Percentiles rank a stretch among this genome's conserved stretches.
These are phyloP conservation scores for Phalanger gymnotis DNA, from an alignment of 2,797 vertebrate genomes.

Conservation along the genomic window DNA sequence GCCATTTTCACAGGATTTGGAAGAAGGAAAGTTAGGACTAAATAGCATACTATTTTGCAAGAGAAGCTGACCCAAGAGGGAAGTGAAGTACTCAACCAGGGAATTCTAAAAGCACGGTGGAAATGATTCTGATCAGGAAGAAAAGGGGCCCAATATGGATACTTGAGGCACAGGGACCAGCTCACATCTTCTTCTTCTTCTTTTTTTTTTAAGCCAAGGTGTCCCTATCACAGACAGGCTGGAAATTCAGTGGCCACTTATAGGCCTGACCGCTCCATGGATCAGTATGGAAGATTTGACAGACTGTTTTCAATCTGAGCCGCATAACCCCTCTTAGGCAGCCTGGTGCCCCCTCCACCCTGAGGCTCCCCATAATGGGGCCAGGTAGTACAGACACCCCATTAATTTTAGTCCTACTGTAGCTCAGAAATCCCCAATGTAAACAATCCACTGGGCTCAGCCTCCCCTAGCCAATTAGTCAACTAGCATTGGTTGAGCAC, in stretches of 20 bases:
- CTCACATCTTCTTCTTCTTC: neutral
- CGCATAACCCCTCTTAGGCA: neutral
- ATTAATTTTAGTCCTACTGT: neutral
- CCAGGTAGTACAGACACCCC: neutral
- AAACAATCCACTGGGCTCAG: neutral
- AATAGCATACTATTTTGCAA: neutral
- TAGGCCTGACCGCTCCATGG: fast-evolving
- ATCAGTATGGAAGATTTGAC: neutral
- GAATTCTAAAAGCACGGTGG: neutral
- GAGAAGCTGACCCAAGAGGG: neutral
- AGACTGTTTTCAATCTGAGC: neutral
- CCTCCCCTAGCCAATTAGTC: neutral
- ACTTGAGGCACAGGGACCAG: too few species aligned
- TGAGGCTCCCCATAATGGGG: neutral
- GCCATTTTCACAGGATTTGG: neutral
- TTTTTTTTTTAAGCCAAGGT: neutral
- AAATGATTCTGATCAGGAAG: neutral
- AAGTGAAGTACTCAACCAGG: neutral
- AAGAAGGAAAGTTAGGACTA: neutral
- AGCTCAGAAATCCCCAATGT: neutral
- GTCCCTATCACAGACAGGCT: neutral
- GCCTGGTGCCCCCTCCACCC: neutral
- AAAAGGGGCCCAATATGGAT: neutral
- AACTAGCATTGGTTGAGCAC: neutral
- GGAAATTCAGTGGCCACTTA: neutral